phyloP scores from a whole-genome alignment of 2,113 vertebrate species.

The Rostratula benghalensis region DNA sequence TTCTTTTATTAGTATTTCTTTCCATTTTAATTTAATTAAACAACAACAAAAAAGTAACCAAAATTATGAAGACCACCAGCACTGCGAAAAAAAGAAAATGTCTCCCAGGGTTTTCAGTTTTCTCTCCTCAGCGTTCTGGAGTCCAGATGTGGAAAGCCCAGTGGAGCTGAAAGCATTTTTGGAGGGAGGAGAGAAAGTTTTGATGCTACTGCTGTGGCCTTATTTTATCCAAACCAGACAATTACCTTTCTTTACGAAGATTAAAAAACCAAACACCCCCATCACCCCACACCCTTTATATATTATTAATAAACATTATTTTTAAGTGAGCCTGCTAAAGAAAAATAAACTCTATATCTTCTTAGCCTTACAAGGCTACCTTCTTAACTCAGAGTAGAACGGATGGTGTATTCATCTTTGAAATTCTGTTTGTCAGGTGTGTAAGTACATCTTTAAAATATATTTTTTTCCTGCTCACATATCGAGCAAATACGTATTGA shows the following conservation, averaged over 20 bases:
- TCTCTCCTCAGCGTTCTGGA: constrained; percentile 55
- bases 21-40: constrained; percentile 55
- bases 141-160: constrained; percentile 62
- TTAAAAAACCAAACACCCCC: neutral
- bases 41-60: constrained; percentile 24
- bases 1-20: constrained; percentile 54
- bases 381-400: neutral
- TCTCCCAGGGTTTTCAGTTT: constrained; percentile 52
- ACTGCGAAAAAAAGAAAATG: neutral
- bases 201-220: constrained; percentile 9
- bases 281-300: neutral
- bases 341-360: neutral
- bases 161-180: constrained; percentile 14
- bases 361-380: neutral
- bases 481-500: neutral
- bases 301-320: neutral
- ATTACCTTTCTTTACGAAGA: neutral
- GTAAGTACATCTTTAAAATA: neutral
- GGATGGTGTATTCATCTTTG: neutral
- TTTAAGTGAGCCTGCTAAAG: neutral
- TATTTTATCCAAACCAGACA: constrained; percentile 19
- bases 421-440: neutral
- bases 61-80: constrained; percentile 63
- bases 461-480: neutral
- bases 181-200: constrained; percentile 37